Base-by-base conservation (phyloP, 2,113 vertebrate species). In the Planiliza haematocheilus region DNA sequence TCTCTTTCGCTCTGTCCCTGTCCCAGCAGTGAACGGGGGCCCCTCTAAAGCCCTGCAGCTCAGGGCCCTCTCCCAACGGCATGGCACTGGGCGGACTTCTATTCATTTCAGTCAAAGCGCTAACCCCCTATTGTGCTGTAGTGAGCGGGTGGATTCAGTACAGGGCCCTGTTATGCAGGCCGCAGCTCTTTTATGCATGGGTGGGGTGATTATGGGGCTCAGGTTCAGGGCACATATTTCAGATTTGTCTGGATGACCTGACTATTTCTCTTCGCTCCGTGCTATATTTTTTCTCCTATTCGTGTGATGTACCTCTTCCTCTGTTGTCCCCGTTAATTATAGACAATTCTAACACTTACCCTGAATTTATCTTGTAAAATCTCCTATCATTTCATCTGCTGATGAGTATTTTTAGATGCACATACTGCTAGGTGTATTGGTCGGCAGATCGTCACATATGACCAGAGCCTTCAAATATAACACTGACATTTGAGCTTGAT, bases 91-190 rank as follows among this genome's bases (percentile, higher is more conserved):
- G 74, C 55, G 53, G 60, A 70, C 85, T 64, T 78, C 92, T 89
- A 91, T 94, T 93, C 89, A 93, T 87, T 9, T 17, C 84, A 57
- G 78, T 91, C 73, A 91, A 89, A 89, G 90, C 82, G 61, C 81
- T 93, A 89, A 90, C 85, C 85, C 91, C 86, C 90, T 68, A 93
- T 93, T 93, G 91, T 94, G 83, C 74, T 77, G 68, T 37, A 58
- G 77, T 72, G 80, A 79, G 84, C 68, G 49, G 76, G 71, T 77
- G 85, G 91, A 90, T 89, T 86, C 80, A 86, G 85, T 81, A 53
- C 70, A 77, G 74, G 61, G 70, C 85, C 70, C 74, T 75, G 89
- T 86, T 93, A 73, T 92, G 88, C 87, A 88, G 80, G 80, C 70
- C 65, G 13, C 88, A 89, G 87, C 86, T 88, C 88, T 91, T 93